A percentile compares a stretch with the other conserved stretches of the same genome.
phyloP scores from a whole-genome alignment of 2,888 invertebrate genomes.

The Drosophila peninsularis region DNA sequence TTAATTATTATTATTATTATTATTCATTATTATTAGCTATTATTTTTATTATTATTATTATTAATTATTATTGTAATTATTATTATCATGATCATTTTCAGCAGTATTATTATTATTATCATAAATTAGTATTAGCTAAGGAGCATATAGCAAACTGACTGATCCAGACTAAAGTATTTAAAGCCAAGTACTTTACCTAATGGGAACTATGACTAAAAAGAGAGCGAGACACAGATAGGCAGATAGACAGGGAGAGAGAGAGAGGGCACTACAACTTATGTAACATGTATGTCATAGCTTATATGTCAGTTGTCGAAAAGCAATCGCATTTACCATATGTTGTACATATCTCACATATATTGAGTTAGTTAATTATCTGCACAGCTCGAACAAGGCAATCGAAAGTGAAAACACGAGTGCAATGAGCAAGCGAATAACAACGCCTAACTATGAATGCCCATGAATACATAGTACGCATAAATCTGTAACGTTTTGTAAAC shows the following conservation, averaged over 20 bases:
- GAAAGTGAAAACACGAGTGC: constrained; percentile 7
- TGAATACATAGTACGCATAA: constrained; percentile 33
- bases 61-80: too few relatives aligned
- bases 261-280: not conserved
- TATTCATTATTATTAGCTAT: too few relatives aligned
- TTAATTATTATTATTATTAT: too few relatives aligned
- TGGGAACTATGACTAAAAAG: not conserved
- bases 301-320: not conserved
- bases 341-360: not conserved
- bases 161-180: too few relatives aligned
- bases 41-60: too few relatives aligned
- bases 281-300: not conserved
- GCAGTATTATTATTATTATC: too few relatives aligned
- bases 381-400: not conserved
- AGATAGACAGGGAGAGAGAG: not conserved
- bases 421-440: not conserved
- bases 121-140: too few relatives aligned
- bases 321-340: not conserved
- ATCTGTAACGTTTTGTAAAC: constrained; percentile 36
- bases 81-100: too few relatives aligned
- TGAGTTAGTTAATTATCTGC: constrained; percentile 1
- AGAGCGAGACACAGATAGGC: not conserved
- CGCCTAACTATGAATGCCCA: constrained; percentile 20
- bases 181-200: too few relatives aligned
- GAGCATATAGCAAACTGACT: too few relatives aligned